Evolutionary conservation across 1,140 invertebrate genomes (phyloP), one percentile per base, ranked within the genome.

Genomic region (Leucophenga varia): DNA sequence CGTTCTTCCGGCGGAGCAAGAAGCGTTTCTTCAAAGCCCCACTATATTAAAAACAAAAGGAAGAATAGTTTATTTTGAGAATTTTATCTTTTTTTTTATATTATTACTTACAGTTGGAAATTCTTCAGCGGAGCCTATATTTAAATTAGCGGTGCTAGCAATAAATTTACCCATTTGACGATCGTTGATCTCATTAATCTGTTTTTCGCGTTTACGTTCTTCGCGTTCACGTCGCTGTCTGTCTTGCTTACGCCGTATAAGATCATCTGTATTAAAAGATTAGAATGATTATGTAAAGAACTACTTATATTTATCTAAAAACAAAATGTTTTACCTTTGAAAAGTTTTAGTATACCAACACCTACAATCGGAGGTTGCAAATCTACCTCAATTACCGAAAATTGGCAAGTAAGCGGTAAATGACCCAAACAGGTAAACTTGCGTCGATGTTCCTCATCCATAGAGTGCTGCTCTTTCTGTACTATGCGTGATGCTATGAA

Each of bases 381-480:
- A 47, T 90, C 82, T 28, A 97, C 81, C 77, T 98, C 95, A 14
- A 90, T 89, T 18, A 96, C 82, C 65, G 93, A 88, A 77, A 95
- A 95, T 49, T 89, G 86, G 64, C 91, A 92, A 51, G 91, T 89
- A 1, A 96, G 74, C 2, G 95, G 94, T 51, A 98, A 79, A 77
- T 97, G 94, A 44, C 85, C 84, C 14, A 97, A 78, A 64, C 91
- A 96, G 19, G 90, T 82, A 59, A 93, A 76, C 38, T 90, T 80
- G 50, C 82, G 81, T 35, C 88, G 80, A 48, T 91, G 76, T 36
- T 90, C 89, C 75, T 91, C 87, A 30, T 83, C 91, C 77, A 95
- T 90, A 20, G 88, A 88, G 49, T 88, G 82, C 2, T 84, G 83
- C 65, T 96, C 92, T 54, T 89, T 88, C 70, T 94, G 91, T 2